Percentiles rank a stretch among this genome's conserved stretches.
These are phyloP conservation scores for Calephelis virginiensis DNA, from an alignment of 1,140 invertebrate genomes.

Conservation along the genomic window DNA sequence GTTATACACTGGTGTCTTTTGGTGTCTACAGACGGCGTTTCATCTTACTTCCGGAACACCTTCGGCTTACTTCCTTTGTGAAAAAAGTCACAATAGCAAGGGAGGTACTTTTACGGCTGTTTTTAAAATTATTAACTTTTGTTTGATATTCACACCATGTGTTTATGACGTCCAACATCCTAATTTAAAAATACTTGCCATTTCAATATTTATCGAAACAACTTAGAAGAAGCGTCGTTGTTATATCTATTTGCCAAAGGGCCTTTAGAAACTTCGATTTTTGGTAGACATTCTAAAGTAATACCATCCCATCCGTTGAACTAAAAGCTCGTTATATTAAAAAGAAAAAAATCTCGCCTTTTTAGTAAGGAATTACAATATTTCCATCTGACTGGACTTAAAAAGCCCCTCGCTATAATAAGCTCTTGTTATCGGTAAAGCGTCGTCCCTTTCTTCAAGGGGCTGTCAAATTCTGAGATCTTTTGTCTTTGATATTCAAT, in stretches of 20 bases:
- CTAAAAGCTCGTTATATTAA: constrained; percentile 12
- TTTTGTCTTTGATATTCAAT: constrained; percentile 30
- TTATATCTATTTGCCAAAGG: not conserved
- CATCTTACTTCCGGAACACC: no score
- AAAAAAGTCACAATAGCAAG: no score
- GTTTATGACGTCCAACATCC: no score
- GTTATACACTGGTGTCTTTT: no score
- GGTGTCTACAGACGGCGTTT: no score
- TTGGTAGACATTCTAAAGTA: constrained; percentile 22
- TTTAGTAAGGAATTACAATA: constrained; percentile 37
- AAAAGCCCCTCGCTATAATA: constrained; percentile 32
- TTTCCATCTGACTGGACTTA: constrained; percentile 32
- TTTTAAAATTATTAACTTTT: no score
- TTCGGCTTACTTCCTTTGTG: no score
- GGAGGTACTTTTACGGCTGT: no score
- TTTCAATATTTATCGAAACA: not conserved
- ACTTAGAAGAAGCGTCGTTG: not conserved
- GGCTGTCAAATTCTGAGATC: constrained; percentile 23
- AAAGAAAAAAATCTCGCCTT: constrained; percentile 30
- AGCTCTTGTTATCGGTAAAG: constrained; percentile 36
- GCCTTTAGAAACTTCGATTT: not conserved
- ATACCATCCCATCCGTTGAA: not conserved
- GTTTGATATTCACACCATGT: no score
- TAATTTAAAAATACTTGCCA: no score
- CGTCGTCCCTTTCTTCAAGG: constrained; percentile 18